Conservation (phyloP, 2,888 invertebrate genomes). For the Leptinotarsa peninsularis region DNA sequence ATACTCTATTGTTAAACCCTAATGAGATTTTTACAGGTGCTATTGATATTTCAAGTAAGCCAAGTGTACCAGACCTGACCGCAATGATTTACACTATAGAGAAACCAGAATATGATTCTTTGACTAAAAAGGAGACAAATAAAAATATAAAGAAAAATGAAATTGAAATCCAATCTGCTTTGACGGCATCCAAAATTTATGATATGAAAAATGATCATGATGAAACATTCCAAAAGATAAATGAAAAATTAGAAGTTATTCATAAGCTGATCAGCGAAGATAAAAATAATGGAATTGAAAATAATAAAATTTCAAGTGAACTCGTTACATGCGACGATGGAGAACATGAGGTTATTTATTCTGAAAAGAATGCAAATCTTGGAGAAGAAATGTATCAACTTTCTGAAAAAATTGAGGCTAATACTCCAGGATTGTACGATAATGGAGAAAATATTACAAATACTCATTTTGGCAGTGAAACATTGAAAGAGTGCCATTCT, state of each 20-base stretch:
- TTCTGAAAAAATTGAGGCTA: not conserved
- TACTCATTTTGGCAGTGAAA: not conserved
- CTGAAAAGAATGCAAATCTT: not conserved
- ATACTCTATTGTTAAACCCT: not conserved
- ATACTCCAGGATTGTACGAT: not conserved
- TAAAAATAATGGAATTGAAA: not conserved
- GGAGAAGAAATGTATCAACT: not conserved
- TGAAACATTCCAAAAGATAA: slow-evolving; percentile 19
- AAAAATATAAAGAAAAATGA: not conserved
- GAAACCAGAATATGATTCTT: not conserved
- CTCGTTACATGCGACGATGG: not conserved
- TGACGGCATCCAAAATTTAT: not conserved
- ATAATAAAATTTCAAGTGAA: not conserved
- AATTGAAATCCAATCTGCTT: not conserved
- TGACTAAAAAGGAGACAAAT: not conserved
- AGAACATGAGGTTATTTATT: not conserved
- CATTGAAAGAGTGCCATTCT: not conserved
- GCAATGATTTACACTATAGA: no score
- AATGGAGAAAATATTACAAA: not conserved
- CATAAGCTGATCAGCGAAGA: slow-evolving; percentile 29
- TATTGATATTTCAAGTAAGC: no score
- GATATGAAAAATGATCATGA: not conserved
- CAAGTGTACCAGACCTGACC: not conserved
- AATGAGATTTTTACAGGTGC: no score
- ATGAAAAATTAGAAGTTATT: slow-evolving; percentile 26